phyloP scores from a whole-genome alignment of 1,140 invertebrate species.

The Rhynchophorus ferrugineus region DNA sequence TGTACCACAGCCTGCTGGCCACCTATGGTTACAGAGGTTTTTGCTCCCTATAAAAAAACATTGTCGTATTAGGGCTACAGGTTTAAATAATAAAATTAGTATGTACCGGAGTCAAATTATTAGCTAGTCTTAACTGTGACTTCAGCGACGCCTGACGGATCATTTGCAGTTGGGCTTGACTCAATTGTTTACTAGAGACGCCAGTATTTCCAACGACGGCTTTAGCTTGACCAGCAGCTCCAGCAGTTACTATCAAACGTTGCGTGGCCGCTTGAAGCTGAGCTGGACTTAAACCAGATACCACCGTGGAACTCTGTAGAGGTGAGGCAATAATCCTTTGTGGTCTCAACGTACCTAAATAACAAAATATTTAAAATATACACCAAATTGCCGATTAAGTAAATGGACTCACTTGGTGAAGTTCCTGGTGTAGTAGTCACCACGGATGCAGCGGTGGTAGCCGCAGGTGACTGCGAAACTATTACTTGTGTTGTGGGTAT shows the following conservation, averaged over 20 bases:
- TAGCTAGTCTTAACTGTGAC: conserved; percentile 38
- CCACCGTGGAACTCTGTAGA: conserved; percentile 42
- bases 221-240: conserved; percentile 29
- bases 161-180: conserved; percentile 43
- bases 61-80: neutral
- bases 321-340: conserved; percentile 44
- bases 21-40: conserved; percentile 36
- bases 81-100: neutral
- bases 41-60: conserved; percentile 29
- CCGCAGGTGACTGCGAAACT: conserved; percentile 10
- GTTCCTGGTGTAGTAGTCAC: conserved; percentile 36
- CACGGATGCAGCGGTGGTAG: conserved; percentile 39
- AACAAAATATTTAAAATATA: too few species aligned
- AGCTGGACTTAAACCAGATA: conserved; percentile 39
- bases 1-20: conserved; percentile 37
- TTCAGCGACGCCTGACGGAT: conserved; percentile 40
- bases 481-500: conserved; percentile 11
- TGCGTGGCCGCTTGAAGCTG: conserved; percentile 45
- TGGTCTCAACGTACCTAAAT: conserved; percentile 39
- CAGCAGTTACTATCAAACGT: conserved; percentile 42
- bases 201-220: conserved; percentile 41
- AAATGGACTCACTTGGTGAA: conserved; percentile 35
- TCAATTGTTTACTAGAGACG: conserved; percentile 45
- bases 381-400: too few species aligned
- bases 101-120: conserved; percentile 36